phyloP scores from a whole-genome alignment of 53 echinoderm and acorn worm species.

The Echinometra lucunter region DNA sequence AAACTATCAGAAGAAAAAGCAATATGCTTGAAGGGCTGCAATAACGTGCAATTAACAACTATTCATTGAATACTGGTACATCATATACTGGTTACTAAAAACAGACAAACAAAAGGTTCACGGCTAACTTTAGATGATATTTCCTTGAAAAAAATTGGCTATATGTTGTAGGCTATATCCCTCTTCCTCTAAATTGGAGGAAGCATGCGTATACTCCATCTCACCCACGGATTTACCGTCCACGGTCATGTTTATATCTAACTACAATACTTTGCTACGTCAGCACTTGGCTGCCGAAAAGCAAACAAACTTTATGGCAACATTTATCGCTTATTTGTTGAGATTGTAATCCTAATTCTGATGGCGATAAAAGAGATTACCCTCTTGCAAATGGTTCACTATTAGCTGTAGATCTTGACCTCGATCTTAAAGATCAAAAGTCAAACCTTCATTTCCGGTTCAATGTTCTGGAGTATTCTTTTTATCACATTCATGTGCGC shows the following conservation, averaged over 20 bases:
- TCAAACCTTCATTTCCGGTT: background rate
- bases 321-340: background rate
- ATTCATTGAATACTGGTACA: no score
- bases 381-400: background rate
- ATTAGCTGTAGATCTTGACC: background rate
- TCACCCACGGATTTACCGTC: no score
- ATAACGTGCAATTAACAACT: no score
- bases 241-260: background rate
- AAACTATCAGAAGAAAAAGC: no score
- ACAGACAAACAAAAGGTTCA: no score
- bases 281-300: background rate
- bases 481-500: background rate
- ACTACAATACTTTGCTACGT: background rate
- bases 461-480: background rate
- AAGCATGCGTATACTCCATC: no score
- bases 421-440: background rate
- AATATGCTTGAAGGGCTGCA: no score
- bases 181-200: no score
- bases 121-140: no score
- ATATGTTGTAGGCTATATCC: no score
- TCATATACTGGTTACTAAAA: no score
- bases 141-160: no score
- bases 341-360: background rate
- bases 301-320: background rate
- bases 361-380: background rate